These are phyloP conservation scores for Wasmannia auropunctata DNA, from an alignment of 1,140 invertebrate species.

Conservation along the genomic window DNA sequence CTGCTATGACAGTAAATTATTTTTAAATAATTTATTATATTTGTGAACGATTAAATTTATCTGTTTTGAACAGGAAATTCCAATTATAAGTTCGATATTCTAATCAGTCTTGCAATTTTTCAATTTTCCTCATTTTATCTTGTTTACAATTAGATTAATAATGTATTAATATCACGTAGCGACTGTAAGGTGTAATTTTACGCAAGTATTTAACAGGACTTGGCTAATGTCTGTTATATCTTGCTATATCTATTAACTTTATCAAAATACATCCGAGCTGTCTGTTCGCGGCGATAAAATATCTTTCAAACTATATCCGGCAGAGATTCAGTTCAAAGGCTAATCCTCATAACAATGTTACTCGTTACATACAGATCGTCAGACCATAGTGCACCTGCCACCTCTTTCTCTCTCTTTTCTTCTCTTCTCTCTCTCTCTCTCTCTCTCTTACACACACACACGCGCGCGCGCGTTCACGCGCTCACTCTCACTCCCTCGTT, in stretches of 20 bases:
- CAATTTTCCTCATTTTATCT: not conserved
- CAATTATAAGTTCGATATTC: not conserved
- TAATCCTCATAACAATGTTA: slow-evolving; percentile 50
- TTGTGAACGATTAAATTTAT: not conserved
- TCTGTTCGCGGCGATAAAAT: not conserved
- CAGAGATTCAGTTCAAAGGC: slow-evolving; percentile 27
- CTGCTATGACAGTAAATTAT: not conserved
- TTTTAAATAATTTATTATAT: slow-evolving; percentile 1
- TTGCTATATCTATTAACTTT: not conserved
- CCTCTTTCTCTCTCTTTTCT: slow-evolving; percentile 16
- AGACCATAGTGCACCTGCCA: slow-evolving; percentile 59
- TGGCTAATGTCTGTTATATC: not conserved
- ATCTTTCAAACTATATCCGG: slow-evolving; percentile 24
- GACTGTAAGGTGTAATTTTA: not conserved
- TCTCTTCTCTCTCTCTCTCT: not conserved
- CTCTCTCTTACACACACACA: not conserved
- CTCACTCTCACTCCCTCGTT: slow-evolving; percentile 6
- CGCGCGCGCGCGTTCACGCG: no score
- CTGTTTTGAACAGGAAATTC: not conserved
- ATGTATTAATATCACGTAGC: not conserved
- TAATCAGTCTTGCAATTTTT: not conserved
- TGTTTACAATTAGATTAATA: not conserved
- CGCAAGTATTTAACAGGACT: slow-evolving; percentile 5
- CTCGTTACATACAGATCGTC: slow-evolving; percentile 45
- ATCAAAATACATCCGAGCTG: not conserved